A percentile compares a stretch with the other conserved stretches of the same genome.
These are phyloP conservation scores for Spialia ferax DNA, from an alignment of 2,888 invertebrate species.

Conservation along the genomic window DNA sequence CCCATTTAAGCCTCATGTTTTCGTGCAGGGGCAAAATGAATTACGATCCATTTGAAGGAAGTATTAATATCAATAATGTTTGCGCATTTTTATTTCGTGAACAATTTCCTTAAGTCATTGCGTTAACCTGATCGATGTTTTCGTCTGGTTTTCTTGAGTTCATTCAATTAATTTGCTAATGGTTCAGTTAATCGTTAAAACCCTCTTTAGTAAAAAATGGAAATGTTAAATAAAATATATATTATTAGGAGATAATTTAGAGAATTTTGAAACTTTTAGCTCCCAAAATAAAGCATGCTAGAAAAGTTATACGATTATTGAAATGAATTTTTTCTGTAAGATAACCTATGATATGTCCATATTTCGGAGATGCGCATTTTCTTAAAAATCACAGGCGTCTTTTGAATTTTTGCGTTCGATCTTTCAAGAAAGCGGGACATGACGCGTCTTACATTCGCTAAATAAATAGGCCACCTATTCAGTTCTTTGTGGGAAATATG, in stretches of 20 bases:
- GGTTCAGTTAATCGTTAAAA: not conserved
- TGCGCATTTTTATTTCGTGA: slow-evolving; percentile 35
- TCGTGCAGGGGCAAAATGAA: slow-evolving; percentile 39
- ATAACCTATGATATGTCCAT: not conserved
- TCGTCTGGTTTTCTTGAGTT: slow-evolving; percentile 7
- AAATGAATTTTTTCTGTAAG: not conserved
- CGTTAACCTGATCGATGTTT: slow-evolving; percentile 17
- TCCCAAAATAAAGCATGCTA: not conserved
- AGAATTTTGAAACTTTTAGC: not conserved
- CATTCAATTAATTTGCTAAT: slow-evolving; percentile 25
- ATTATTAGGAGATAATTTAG: not conserved
- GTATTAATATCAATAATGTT: slow-evolving; percentile 40
- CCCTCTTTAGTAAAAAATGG: not conserved
- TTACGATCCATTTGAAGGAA: slow-evolving; percentile 39
- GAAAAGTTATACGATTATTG: not conserved
- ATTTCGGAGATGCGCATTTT: not conserved
- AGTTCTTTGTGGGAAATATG: slow-evolving; percentile 27
- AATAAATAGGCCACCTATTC: slow-evolving; percentile 30
- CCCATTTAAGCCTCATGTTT: slow-evolving; percentile 38
- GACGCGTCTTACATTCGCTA: slow-evolving; percentile 19
- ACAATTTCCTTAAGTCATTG: slow-evolving; percentile 34
- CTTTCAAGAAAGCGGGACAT: slow-evolving; percentile 14
- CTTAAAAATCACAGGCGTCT: slow-evolving; percentile 17
- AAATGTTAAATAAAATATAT: too few relatives aligned
- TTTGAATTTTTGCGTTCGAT: slow-evolving; percentile 26